Percentiles rank a stretch among this genome's conserved stretches.
Conservation (phyloP, 2,113 vertebrate genomes). For the Talpa occidentalis region DNA sequence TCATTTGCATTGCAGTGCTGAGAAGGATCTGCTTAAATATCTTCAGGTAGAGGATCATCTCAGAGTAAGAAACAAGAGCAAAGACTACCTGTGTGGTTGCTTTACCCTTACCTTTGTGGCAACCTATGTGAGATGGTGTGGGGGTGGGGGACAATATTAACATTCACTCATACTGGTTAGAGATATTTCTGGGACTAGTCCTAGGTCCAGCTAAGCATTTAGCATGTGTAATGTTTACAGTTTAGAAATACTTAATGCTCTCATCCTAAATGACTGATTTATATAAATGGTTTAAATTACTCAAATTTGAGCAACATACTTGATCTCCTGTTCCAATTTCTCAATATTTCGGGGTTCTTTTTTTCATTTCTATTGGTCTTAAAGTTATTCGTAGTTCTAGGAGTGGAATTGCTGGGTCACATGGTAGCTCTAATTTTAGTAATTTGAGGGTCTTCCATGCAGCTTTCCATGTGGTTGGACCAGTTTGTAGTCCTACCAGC, state of each 20-base stretch:
- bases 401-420: too few relatives aligned
- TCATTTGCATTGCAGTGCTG: not conserved
- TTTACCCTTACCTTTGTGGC: not conserved
- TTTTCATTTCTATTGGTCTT: not conserved
- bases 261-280: not conserved
- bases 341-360: not conserved
- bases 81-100: not conserved
- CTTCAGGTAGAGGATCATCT: slow-evolving; percentile 4
- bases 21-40: not conserved
- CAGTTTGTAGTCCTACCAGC: too few relatives aligned
- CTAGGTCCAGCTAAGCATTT: not conserved
- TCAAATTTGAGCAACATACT: not conserved
- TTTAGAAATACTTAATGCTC: not conserved
- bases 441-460: too few relatives aligned
- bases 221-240: not conserved
- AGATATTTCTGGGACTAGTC: not conserved
- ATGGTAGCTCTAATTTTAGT: too few relatives aligned
- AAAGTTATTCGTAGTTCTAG: not conserved
- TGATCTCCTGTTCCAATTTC: not conserved
- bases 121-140: not conserved
- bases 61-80: not conserved
- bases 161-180: not conserved
- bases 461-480: too few relatives aligned
- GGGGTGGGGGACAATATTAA: not conserved
- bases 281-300: not conserved